Evolutionary conservation across 2,113 vertebrate species (phyloP).

Genomic region (Cyanoliseus patagonus): DNA sequence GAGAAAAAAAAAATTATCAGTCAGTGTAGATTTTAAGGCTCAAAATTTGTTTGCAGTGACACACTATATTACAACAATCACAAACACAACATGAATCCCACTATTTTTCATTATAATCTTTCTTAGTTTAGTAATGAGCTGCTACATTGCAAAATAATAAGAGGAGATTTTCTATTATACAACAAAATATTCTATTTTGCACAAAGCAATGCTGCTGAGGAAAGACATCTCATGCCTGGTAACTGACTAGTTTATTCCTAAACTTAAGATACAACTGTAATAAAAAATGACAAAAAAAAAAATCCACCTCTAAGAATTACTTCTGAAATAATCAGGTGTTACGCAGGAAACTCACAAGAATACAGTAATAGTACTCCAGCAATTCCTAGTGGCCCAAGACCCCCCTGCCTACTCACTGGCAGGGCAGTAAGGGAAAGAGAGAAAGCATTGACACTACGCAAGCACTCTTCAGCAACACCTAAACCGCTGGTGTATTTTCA

Average conservation of each 20-base stretch:
- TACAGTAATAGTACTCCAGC: neutral
- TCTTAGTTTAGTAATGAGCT: neutral
- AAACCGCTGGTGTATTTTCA: neutral
- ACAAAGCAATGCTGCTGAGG: neutral
- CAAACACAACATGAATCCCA: neutral
- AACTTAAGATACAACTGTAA: neutral
- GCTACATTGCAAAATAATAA: neutral
- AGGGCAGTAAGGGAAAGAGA: neutral
- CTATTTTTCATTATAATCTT: neutral
- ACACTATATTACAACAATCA: neutral
- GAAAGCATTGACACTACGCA: neutral
- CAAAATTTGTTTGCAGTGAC: neutral
- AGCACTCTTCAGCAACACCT: neutral
- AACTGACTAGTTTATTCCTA: neutral
- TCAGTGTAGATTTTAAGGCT: neutral
- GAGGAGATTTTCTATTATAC: neutral
- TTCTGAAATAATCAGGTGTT: neutral
- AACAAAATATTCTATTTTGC: neutral
- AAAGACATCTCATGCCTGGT: neutral
- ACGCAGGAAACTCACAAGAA: neutral
- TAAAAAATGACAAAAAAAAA: neutral
- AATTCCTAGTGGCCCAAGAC: neutral
- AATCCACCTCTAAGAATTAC: neutral
- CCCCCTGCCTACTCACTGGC: neutral
- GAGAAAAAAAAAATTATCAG: neutral